These are phyloP conservation scores for Sebastes fasciatus DNA, from an alignment of 2,113 vertebrate species.

Conservation along the genomic window DNA sequence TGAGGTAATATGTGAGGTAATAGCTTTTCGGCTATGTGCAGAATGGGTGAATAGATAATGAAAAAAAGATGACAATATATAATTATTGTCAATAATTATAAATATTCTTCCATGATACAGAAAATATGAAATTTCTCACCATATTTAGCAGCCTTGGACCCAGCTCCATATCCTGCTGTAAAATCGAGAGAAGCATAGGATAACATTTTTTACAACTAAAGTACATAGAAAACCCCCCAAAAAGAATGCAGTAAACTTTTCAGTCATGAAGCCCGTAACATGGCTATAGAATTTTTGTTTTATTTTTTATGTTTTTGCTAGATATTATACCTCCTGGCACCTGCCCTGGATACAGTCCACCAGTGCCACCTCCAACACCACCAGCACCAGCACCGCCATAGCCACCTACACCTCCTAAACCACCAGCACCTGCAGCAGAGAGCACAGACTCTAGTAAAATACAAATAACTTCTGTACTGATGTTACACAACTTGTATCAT, in stretches of 20 bases:
- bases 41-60: not conserved
- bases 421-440: slow-evolving; percentile 40
- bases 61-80: not conserved
- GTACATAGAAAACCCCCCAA: not conserved
- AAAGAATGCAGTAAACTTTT: not conserved
- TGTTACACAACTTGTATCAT: not conserved
- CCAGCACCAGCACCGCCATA: slow-evolving; percentile 54
- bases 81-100: not conserved
- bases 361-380: slow-evolving; percentile 28
- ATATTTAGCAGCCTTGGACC: slow-evolving; percentile 79
- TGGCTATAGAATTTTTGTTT: not conserved
- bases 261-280: not conserved
- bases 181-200: slow-evolving; percentile 3
- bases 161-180: slow-evolving; percentile 60
- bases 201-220: not conserved
- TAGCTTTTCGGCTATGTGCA: not conserved
- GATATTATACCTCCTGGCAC: slow-evolving; percentile 65
- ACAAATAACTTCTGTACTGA: not conserved
- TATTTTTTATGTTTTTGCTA: not conserved
- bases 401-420: not conserved
- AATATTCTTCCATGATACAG: not conserved
- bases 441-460: slow-evolving; percentile 16
- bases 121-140: slow-evolving; percentile 56
- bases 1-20: not conserved
- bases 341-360: slow-evolving; percentile 63